These are phyloP conservation scores for Hiodon alosoides DNA, from an alignment of 2,113 vertebrate genomes.

Conservation along the genomic window DNA sequence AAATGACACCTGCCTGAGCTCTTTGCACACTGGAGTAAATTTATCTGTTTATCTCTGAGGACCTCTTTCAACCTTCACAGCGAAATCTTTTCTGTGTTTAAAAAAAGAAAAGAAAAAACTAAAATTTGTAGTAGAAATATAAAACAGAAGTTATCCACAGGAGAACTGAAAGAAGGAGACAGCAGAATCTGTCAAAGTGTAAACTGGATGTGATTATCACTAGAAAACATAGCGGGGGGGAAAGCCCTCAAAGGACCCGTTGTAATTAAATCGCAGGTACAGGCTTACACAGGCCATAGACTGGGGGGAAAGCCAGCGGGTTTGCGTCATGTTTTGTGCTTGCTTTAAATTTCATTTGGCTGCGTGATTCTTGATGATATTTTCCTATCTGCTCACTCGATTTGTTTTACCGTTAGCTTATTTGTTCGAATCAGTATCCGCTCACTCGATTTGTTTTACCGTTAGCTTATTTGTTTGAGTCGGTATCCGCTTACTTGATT, in stretches of 20 bases:
- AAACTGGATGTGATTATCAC: not conserved
- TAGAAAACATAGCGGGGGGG: not conserved
- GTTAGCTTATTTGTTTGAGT: no score
- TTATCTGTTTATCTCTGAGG: slow-evolving; percentile 57
- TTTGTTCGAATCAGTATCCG: not conserved
- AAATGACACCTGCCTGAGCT: slow-evolving; percentile 47
- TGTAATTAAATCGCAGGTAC: slow-evolving; percentile 47
- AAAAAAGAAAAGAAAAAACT: not conserved
- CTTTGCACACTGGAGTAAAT: slow-evolving; percentile 40
- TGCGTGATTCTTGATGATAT: slow-evolving; percentile 1
- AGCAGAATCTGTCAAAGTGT: not conserved
- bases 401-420: slow-evolving; percentile 25
- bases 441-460: not conserved
- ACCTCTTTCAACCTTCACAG: slow-evolving; percentile 42
- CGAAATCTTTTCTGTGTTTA: not conserved
- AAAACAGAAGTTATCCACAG: not conserved
- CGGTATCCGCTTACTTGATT: no score
- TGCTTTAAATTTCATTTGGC: slow-evolving; percentile 29
- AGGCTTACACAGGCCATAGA: slow-evolving; percentile 23
- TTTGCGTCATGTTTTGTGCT: slow-evolving; percentile 35
- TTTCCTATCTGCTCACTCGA: not conserved
- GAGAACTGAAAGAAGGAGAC: not conserved
- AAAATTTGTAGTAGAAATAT: not conserved
- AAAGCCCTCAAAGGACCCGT: slow-evolving; percentile 21
- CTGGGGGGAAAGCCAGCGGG: slow-evolving; percentile 37